phyloP scores from a whole-genome alignment of 1,140 invertebrate species.

The Copidosoma floridanum region DNA sequence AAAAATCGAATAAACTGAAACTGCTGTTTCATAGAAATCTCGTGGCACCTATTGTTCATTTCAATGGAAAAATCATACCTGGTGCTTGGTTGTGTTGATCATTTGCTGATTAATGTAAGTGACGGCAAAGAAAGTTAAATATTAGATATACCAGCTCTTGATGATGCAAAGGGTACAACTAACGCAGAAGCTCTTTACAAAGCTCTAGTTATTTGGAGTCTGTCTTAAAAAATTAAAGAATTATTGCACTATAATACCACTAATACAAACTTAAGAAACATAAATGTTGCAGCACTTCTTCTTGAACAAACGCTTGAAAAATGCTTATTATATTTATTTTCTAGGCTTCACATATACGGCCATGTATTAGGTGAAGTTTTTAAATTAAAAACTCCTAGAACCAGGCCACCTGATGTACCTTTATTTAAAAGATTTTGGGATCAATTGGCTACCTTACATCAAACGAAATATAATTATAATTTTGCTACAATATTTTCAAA shows the following conservation, averaged over 20 bases:
- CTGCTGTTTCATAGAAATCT: no score
- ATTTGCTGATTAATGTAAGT: background rate
- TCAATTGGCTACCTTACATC: conserved; percentile 31
- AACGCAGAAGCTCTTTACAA: conserved; percentile 17
- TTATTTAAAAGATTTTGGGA: conserved; percentile 41
- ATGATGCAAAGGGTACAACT: conserved; percentile 3
- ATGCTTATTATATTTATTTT: conserved; percentile 36
- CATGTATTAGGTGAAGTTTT: conserved; percentile 30
- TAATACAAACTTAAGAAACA: conserved; percentile 31
- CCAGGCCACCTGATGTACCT: conserved; percentile 36
- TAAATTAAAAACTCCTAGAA: conserved; percentile 26
- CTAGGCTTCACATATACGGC: conserved; percentile 39
- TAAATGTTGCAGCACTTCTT: conserved; percentile 30
- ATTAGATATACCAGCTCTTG: conserved; percentile 1
- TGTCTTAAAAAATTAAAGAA: conserved; percentile 31
- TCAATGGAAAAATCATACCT: background rate
- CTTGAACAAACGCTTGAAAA: conserved; percentile 34
- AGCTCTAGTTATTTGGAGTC: conserved; percentile 25
- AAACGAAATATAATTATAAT: conserved; percentile 24
- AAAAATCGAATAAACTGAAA: no score
- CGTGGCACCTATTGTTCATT: background rate
- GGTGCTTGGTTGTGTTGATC: background rate
- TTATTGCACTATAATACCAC: conserved; percentile 41
- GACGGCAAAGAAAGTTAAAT: background rate
- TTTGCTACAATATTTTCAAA: conserved; percentile 15